Evolutionary conservation across 1,140 invertebrate species (phyloP).

Genomic region (Phymastichus coffea): DNA sequence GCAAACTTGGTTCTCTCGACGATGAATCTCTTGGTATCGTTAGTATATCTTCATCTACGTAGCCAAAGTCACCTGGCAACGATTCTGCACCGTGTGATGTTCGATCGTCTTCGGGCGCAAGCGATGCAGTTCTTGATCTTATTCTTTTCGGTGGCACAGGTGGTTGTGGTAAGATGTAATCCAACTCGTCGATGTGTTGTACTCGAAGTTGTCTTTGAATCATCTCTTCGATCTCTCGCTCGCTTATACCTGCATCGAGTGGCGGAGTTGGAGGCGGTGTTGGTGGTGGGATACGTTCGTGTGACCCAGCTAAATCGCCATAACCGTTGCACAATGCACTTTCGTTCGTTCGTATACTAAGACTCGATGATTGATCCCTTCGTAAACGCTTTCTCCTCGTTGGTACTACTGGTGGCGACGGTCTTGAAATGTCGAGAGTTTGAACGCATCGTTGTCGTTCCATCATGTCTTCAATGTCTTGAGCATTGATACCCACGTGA

Average conservation of each 20-base stretch:
- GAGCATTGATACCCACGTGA: not conserved
- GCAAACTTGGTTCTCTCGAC: slow-evolving; percentile 40
- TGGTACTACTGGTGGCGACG: slow-evolving; percentile 42
- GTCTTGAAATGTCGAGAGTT: too few species aligned
- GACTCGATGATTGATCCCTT: slow-evolving; percentile 14
- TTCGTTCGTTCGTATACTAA: slow-evolving; percentile 16
- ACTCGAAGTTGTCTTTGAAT: not conserved
- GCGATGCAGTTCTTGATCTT: slow-evolving; percentile 57
- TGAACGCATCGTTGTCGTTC: not conserved
- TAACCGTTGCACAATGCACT: slow-evolving; percentile 42
- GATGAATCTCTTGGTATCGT: slow-evolving; percentile 31
- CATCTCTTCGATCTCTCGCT: too few species aligned
- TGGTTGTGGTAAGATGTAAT: slow-evolving; percentile 35
- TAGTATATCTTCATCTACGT: slow-evolving; percentile 40
- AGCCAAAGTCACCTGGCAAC: slow-evolving; percentile 47
- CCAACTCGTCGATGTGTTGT: slow-evolving; percentile 50
- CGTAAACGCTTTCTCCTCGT: slow-evolving; percentile 40
- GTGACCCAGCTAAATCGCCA: not conserved
- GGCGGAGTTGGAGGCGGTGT: slow-evolving; percentile 3
- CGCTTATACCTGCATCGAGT: not conserved
- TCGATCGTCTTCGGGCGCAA: slow-evolving; percentile 66
- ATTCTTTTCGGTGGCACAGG: slow-evolving; percentile 51
- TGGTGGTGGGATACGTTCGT: slow-evolving; percentile 19
- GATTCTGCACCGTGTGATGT: slow-evolving; percentile 73
- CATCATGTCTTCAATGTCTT: not conserved